These are phyloP conservation scores for Dinomys branickii DNA, from an alignment of 2,113 vertebrate species.

Conservation along the genomic window DNA sequence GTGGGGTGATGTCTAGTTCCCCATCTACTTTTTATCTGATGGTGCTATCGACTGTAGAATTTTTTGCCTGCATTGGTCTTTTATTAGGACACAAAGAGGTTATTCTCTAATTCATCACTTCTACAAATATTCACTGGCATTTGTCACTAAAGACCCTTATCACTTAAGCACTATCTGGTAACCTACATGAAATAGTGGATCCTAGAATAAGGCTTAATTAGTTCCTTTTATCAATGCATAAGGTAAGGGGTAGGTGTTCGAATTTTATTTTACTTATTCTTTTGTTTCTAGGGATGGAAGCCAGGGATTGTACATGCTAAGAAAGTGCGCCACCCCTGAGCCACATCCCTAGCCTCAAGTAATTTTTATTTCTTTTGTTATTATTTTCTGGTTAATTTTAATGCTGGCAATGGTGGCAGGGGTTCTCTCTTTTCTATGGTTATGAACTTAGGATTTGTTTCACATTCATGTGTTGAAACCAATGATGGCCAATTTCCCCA, in stretches of 20 bases:
- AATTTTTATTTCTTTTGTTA: neutral
- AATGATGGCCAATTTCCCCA: neutral
- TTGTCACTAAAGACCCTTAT: neutral
- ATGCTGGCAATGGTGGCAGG: neutral
- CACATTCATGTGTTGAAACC: neutral
- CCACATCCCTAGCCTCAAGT: neutral
- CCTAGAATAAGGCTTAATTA: neutral
- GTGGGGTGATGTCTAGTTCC: neutral
- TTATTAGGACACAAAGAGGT: neutral
- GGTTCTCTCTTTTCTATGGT: neutral
- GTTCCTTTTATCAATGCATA: neutral
- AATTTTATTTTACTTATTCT: neutral
- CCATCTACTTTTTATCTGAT: neutral
- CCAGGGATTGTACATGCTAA: neutral
- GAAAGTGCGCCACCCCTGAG: neutral
- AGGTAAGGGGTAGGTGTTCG: neutral
- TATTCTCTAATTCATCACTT: neutral
- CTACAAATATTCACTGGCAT: slow-evolving; percentile 1
- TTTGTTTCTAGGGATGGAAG: neutral
- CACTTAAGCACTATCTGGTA: neutral
- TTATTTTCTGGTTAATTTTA: neutral
- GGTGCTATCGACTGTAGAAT: neutral
- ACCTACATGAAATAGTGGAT: neutral
- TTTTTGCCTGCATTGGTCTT: neutral
- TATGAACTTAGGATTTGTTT: neutral